Base-by-base conservation (phyloP, 2,888 invertebrate genomes). In the Heliconius hortense region DNA sequence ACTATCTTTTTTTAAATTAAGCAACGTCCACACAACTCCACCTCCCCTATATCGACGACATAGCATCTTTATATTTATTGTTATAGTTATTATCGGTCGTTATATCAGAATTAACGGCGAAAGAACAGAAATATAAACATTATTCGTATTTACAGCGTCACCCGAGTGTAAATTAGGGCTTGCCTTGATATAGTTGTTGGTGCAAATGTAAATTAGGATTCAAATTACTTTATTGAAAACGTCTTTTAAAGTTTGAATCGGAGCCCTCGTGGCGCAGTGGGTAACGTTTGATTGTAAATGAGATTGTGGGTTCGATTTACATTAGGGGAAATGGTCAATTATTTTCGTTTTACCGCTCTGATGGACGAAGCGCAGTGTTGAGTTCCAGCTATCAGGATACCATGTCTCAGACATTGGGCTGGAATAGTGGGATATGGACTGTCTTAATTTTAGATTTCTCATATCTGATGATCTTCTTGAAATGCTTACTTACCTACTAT, bases 11-110 rank as follows among this genome's bases (percentile, higher is more conserved):
- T 48, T 64, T 74, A 10, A 79, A 84, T 84, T 84, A 87, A 87
- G 88, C 88, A 81, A 76, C 74, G 74, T 80, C 86, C 85, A 85
- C 71, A 79, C 79, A 81, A 83, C 77, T 24, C 78, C 83, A 18
- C 72, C 69, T 26, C 15, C 74, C 78, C 18, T 77, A 78, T 84
- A 87, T 87, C 85, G 87, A 86, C 84, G 86, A 85, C 85, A 85
- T 81, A 83, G 86, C 84, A 85, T 87, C 89, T 86, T 88, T 88
- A 87, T 90, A 89, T 92, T 90, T 91, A 91, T 91, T 87, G 90
- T 91, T 90, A 91, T 92, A 87, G 91, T 93, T 93, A 92, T 91
- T 92, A 91, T 91, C 88, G 85, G 90, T 87, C 92, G 91, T 92
- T 92, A 91, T 90, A 89, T 86, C 86, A 88, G 87, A 89, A 91